phyloP scores from a whole-genome alignment of 2,113 vertebrate species.

The Terrapene triunguis region DNA sequence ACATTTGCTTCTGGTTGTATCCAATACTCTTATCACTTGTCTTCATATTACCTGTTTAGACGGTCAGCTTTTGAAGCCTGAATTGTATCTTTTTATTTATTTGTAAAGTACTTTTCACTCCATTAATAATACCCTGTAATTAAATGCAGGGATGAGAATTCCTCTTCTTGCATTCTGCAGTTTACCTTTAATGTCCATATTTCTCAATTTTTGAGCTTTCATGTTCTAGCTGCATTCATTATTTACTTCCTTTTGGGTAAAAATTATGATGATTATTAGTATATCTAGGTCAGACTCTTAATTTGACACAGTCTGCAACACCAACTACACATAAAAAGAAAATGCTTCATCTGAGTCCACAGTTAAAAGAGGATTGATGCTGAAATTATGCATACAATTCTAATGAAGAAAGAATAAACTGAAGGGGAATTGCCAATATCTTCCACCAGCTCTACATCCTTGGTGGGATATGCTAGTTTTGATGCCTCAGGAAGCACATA shows the following conservation, averaged over 20 bases:
- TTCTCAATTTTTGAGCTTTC: not conserved
- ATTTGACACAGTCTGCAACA: not conserved
- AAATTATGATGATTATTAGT: not conserved
- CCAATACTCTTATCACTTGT: not conserved
- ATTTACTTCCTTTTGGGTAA: not conserved
- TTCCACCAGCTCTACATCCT: not conserved
- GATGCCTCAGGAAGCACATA: not conserved
- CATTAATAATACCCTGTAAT: not conserved
- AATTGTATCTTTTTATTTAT: not conserved
- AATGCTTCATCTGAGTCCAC: not conserved
- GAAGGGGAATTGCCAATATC: not conserved
- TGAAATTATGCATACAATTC: rapidly evolving
- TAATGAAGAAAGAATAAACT: not conserved
- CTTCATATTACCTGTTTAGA: too few species aligned
- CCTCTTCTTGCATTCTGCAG: not conserved
- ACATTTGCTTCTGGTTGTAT: not conserved
- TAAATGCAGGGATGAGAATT: not conserved
- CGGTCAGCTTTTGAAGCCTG: not conserved
- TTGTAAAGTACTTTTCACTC: not conserved
- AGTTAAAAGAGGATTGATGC: not conserved
- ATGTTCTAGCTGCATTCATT: not conserved
- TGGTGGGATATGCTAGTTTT: not conserved
- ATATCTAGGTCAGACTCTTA: not conserved
- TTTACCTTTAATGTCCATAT: not conserved
- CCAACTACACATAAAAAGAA: not conserved